Base-by-base conservation (phyloP, 2,888 invertebrate species). In the Drosophila diplacantha region DNA sequence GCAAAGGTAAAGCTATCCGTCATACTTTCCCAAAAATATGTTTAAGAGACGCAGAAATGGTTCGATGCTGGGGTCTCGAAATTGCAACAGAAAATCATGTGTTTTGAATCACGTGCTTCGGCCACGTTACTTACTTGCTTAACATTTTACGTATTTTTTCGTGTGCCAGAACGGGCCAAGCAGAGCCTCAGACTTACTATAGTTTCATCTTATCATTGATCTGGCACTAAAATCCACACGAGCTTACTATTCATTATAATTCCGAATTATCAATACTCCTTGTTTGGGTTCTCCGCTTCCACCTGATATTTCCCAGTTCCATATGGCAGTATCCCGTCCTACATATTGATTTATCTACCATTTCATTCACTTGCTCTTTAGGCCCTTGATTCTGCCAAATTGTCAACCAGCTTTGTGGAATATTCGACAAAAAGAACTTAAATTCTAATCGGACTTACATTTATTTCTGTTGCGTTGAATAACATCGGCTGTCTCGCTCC, bases 401-500 rank as follows among this genome's bases (percentile, higher is more conserved):
- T 57, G 41, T 41, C 41, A 54, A 11, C 41, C 54, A 35, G 57
- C 24, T 54, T 54, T 41, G 47, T 43, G 31, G 47, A 61, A 47
- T 37, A 51, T 57, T 16, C 26, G 26, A 37, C 41, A 63, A 78
- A 69, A 44, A 47, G 47, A 76, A 73, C 80, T 76, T 78, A 66
- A 80, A 72, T 68, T 80, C 76, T 80, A 81, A 80, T 80, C 81
- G 72, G 79, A 80, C 75, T 81, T 81, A 74, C 69, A 77, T 72
- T 63, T 63, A 63, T 69, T 70, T 69, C 52, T 59, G 44, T 59
- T 38, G 51, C 37, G 43, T 46, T 52, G 60, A 43, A 50, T 53
- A 53, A 52, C 53, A 53, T 14, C 34, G 46, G 22, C 53, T 26
- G 32, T 58, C 38, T 56, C 46, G 22, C 50, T 46, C 41, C 47